Evolutionary conservation across 2,797 vertebrate genomes (phyloP).

Genomic region (Menidia menidia): DNA sequence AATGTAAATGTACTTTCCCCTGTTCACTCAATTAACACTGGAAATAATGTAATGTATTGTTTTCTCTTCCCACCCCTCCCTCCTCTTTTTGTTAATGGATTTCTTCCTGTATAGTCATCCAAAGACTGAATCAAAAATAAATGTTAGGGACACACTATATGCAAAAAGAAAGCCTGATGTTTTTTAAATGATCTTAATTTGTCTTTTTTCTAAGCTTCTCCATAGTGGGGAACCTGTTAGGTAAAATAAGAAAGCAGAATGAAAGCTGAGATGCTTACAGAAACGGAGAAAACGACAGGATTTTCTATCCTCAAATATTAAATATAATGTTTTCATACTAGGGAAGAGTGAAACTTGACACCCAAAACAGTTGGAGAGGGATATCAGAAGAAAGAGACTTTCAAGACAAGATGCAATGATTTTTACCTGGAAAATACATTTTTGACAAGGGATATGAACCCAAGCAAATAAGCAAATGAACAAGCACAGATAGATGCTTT

Average conservation of each 20-base stretch:
- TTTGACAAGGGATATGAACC: conserved; percentile 12
- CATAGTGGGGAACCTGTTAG: too few relatives aligned
- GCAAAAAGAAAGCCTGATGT: too few relatives aligned
- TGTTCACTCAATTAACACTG: conserved; percentile 64
- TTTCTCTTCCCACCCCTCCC: conserved; percentile 25
- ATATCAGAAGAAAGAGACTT: conserved; percentile 27
- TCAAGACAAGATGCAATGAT: conserved; percentile 9
- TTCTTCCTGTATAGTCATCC: conserved; percentile 36
- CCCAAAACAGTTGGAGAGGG: conserved; percentile 1
- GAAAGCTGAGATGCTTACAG: neutral
- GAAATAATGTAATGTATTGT: conserved; percentile 55
- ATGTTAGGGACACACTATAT: conserved; percentile 11
- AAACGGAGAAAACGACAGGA: neutral
- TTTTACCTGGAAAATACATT: conserved; percentile 13
- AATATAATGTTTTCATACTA: conserved; percentile 43
- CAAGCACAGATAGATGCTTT: conserved; percentile 5
- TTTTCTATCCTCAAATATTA: conserved; percentile 21
- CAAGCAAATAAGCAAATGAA: conserved; percentile 2
- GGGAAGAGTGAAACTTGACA: conserved; percentile 38
- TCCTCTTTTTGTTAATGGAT: conserved; percentile 26
- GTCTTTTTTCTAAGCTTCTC: too few relatives aligned
- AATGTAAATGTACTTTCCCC: conserved; percentile 65
- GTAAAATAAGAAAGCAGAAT: neutral
- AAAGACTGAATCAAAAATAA: conserved; percentile 30
- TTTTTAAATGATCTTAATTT: too few relatives aligned